A percentile compares a stretch with the other conserved stretches of the same genome.
phyloP scores from a whole-genome alignment of 1,140 invertebrate species.

The Brachionus rubens region DNA sequence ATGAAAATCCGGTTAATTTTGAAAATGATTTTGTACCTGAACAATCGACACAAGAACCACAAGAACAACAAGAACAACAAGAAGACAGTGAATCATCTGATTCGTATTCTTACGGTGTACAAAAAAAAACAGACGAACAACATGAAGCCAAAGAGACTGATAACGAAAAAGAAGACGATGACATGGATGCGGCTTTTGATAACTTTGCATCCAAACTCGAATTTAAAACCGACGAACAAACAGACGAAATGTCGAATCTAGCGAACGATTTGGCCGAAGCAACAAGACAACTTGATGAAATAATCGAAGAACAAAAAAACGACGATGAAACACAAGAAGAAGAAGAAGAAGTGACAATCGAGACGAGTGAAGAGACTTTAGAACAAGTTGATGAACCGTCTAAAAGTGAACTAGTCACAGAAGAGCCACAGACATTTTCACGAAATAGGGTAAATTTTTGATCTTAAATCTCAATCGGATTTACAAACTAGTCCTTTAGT shows the following conservation, averaged over 20 bases:
- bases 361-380: background rate
- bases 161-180: conserved; percentile 36
- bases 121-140: background rate
- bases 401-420: conserved; percentile 9
- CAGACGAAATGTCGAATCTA: background rate
- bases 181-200: conserved; percentile 23
- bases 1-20: background rate
- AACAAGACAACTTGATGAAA: background rate
- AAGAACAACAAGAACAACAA: background rate
- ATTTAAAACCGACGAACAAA: background rate
- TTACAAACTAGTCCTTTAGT: background rate
- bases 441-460: conserved; percentile 31
- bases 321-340: background rate
- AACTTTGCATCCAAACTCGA: background rate
- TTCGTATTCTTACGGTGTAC: background rate
- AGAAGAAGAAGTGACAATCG: background rate
- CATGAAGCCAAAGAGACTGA: background rate
- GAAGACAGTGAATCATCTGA: background rate
- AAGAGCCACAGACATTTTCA: background rate
- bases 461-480: conserved; percentile 7
- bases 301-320: background rate
- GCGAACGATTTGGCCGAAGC: conserved; percentile 26
- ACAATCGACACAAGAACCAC: background rate
- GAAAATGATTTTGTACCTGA: conserved; percentile 12
- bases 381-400: background rate